Percentiles rank a stretch among this genome's conserved stretches.
Conservation (phyloP, 2,113 vertebrate species). For the Bubalus kerabau region DNA sequence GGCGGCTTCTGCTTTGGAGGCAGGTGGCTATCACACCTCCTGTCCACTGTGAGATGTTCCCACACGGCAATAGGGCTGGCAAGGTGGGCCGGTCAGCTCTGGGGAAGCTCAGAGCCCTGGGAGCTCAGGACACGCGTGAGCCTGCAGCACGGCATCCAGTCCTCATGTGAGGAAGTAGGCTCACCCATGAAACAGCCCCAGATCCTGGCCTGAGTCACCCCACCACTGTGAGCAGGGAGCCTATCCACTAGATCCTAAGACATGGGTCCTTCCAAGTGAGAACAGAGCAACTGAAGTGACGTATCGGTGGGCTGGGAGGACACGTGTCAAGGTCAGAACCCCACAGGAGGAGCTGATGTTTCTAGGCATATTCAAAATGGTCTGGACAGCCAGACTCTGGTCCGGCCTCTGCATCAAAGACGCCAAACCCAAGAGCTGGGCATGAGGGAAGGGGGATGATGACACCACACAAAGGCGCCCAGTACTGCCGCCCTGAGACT, state of each 20-base stretch:
- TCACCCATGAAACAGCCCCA: accelerated
- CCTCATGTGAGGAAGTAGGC: accelerated
- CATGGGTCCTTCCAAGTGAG: neutral
- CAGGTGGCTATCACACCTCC: neutral
- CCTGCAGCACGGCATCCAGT: accelerated
- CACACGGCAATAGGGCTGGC: neutral
- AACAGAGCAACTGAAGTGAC: neutral
- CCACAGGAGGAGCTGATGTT: accelerated
- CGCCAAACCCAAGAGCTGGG: neutral
- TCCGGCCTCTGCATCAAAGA: neutral
- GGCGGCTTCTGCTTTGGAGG: neutral
- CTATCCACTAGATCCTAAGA: neutral
- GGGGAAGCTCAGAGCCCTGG: neutral
- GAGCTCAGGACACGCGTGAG: accelerated
- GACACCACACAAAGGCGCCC: neutral
- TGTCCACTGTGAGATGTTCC: neutral
- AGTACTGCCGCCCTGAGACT: neutral
- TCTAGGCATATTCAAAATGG: neutral
- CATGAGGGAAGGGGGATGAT: accelerated
- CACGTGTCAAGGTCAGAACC: neutral
- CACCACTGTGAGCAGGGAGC: accelerated
- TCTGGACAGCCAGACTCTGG: neutral
- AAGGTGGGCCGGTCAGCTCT: accelerated
- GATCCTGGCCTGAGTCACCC: too few species aligned
- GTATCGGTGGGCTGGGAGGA: accelerated